A percentile compares a stretch with the other conserved stretches of the same genome.
These are phyloP conservation scores for Drosophila neutralis DNA, from an alignment of 2,888 invertebrate genomes.

Conservation along the genomic window DNA sequence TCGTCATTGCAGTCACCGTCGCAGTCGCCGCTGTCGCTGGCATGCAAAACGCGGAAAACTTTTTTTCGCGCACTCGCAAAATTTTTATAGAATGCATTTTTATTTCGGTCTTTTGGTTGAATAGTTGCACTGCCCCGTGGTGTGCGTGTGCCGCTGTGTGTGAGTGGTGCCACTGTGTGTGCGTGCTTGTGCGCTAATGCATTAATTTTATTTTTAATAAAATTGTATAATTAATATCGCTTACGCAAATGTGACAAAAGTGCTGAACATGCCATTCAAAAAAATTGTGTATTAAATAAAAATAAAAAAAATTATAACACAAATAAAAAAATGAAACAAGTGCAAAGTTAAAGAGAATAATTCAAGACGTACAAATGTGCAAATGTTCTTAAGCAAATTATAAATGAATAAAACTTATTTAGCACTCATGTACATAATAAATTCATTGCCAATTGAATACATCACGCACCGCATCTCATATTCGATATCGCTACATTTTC, in stretches of 20 bases:
- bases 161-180: constrained; percentile 3
- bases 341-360: neutral
- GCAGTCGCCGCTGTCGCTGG: constrained; percentile 63
- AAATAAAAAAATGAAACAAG: neutral
- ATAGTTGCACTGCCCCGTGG: constrained; percentile 77
- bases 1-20: constrained; percentile 42
- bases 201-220: constrained; percentile 51
- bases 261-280: constrained; percentile 30
- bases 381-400: constrained; percentile 18
- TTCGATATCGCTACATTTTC: constrained; percentile 49
- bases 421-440: constrained; percentile 4
- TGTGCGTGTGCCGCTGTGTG: constrained; percentile 42
- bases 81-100: constrained; percentile 81
- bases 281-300: constrained; percentile 16
- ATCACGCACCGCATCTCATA: constrained; percentile 66
- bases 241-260: constrained; percentile 38
- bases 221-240: constrained; percentile 38
- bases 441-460: constrained; percentile 53
- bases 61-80: constrained; percentile 81
- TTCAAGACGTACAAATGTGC: constrained; percentile 7
- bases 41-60: constrained; percentile 80
- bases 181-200: constrained; percentile 10
- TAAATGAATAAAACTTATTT: neutral
- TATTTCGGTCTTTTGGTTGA: constrained; percentile 81
- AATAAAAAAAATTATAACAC: constrained; percentile 2